Conservation (phyloP, 1,140 invertebrate genomes). For the Tetragonula clypearis region DNA sequence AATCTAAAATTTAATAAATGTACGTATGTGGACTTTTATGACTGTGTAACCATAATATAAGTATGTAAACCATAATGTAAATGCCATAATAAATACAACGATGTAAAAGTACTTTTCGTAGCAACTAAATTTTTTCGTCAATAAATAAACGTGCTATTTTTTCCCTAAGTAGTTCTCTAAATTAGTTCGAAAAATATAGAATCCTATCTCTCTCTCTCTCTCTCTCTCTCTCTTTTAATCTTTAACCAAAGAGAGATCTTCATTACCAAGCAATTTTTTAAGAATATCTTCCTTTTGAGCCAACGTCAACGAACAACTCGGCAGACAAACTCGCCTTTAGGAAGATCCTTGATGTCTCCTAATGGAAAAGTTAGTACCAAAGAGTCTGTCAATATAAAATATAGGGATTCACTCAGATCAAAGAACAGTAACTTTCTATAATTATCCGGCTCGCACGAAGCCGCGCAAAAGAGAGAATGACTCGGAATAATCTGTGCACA, state of each 20-base stretch:
- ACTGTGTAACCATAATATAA: no score
- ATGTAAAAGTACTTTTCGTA: no score
- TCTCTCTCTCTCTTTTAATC: neutral
- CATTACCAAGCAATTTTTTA: conserved; percentile 33
- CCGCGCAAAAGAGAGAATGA: neutral
- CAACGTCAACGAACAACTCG: neutral
- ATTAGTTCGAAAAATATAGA: neutral
- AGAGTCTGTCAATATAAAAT: conserved; percentile 24
- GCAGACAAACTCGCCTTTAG: neutral
- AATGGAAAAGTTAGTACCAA: conserved; percentile 35
- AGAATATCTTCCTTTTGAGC: neutral
- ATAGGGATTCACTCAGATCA: conserved; percentile 4
- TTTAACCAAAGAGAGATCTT: neutral
- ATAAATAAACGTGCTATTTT: no score
- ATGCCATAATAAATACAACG: no score
- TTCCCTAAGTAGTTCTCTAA: neutral
- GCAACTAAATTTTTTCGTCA: no score
- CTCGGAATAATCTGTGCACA: neutral
- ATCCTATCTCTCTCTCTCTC: no score
- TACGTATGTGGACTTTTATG: no score
- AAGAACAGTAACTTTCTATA: conserved; percentile 25
- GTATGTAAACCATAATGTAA: no score
- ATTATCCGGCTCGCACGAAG: neutral
- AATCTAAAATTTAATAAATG: no score
- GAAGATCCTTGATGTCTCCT: conserved; percentile 16